Conservation (phyloP, 92 coral and sea anemone genomes). For the Isaurus tuberculatus region DNA sequence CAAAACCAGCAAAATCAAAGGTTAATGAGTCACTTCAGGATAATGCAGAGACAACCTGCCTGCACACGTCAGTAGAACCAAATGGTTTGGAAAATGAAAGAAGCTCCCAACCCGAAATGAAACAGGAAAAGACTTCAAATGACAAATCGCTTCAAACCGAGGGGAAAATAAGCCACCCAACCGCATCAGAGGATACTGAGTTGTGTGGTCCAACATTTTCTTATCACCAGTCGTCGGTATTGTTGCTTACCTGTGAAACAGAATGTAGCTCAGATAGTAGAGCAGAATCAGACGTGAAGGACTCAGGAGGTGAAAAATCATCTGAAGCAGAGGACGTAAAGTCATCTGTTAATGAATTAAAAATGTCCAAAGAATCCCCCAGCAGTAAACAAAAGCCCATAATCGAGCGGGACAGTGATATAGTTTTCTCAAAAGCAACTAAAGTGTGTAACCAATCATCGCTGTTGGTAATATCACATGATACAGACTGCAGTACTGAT, state of each 20-base stretch:
- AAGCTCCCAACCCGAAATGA: too few relatives aligned
- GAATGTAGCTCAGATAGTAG: slow-evolving; percentile 13
- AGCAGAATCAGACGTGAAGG: background rate
- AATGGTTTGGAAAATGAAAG: background rate
- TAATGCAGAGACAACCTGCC: background rate
- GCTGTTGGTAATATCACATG: slow-evolving; percentile 37
- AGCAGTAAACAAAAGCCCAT: background rate
- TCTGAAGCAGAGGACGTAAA: background rate
- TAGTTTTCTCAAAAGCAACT: slow-evolving; percentile 19
- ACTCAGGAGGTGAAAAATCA: background rate
- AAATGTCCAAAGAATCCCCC: background rate
- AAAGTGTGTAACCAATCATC: slow-evolving; percentile 18
- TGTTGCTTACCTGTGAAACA: slow-evolving; percentile 28
- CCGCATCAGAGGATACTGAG: background rate
- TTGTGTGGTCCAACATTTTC: background rate
- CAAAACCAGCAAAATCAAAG: background rate
- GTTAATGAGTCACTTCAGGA: background rate
- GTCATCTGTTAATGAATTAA: background rate
- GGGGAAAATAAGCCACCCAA: background rate
- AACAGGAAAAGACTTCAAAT: background rate
- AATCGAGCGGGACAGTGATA: slow-evolving; percentile 17
- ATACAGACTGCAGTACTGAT: slow-evolving; percentile 3
- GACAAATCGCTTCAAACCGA: background rate
- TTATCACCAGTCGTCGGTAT: slow-evolving; percentile 22
- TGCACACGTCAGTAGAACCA: background rate